Conservation (phyloP, 2,113 vertebrate genomes). For the Vimba vimba region DNA sequence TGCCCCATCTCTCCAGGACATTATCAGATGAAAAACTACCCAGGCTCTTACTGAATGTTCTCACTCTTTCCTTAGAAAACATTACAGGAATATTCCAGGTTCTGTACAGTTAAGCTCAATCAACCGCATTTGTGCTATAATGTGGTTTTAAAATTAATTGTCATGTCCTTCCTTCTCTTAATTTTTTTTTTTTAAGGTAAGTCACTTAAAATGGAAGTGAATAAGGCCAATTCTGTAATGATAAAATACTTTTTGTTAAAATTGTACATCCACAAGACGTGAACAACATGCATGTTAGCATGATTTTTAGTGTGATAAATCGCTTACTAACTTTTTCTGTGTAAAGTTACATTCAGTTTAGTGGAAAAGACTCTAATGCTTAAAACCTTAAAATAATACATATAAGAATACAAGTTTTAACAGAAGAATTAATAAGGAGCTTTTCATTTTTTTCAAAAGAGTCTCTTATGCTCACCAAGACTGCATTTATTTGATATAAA, state of each 20-base stretch:
- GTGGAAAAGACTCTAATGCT: neutral
- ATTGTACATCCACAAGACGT: neutral
- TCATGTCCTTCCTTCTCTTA: neutral
- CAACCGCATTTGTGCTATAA: neutral
- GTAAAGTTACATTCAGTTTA: neutral
- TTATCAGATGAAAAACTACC: slow-evolving; percentile 24
- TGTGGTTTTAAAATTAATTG: neutral
- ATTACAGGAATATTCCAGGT: neutral
- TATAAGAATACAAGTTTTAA: too few species aligned
- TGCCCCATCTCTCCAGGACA: neutral
- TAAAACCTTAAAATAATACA: neutral
- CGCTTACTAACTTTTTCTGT: neutral
- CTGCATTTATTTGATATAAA: too few species aligned
- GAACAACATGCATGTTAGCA: neutral
- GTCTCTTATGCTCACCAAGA: too few species aligned
- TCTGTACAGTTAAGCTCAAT: neutral
- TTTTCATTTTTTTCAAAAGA: too few species aligned
- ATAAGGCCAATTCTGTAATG: neutral
- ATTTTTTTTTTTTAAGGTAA: too few species aligned
- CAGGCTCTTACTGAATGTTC: neutral
- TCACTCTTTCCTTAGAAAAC: neutral
- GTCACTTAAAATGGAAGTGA: neutral
- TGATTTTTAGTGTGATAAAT: neutral
- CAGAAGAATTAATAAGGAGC: too few species aligned
- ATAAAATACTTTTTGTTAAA: neutral